phyloP scores from a whole-genome alignment of 1,140 invertebrate species.

The Cotesia typhae region DNA sequence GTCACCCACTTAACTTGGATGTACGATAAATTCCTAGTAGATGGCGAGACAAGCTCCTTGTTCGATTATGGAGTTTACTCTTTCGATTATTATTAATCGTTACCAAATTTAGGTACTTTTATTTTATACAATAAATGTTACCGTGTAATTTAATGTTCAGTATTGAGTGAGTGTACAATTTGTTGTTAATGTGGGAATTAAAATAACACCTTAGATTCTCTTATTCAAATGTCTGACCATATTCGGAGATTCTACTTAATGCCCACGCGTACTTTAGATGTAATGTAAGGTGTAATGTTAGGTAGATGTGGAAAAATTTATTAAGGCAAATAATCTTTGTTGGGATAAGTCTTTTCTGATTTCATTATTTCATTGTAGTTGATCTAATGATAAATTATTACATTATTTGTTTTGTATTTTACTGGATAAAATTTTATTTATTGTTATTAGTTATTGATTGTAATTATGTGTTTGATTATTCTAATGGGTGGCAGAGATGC shows the following conservation, averaged over 20 bases:
- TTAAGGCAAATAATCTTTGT: no score
- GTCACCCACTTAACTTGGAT: conserved; percentile 41
- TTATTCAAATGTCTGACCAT: conserved; percentile 18
- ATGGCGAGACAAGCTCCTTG: conserved; percentile 1
- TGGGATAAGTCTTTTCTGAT: no score
- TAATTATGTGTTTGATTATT: no score
- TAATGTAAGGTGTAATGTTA: not conserved
- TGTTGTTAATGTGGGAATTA: not conserved
- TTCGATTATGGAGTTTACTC: conserved; percentile 11
- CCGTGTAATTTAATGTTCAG: no score
- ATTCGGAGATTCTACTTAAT: not conserved
- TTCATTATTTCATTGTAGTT: no score
- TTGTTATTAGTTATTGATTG: no score
- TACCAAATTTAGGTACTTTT: no score
- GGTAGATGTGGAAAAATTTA: not conserved
- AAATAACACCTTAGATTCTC: not conserved
- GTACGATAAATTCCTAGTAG: conserved; percentile 18
- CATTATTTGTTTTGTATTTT: no score
- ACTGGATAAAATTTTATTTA: no score
- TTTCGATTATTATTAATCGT: not conserved
- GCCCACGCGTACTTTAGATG: not conserved
- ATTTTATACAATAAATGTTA: no score
- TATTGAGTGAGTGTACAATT: not conserved
- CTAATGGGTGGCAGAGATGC: no score
- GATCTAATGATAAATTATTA: no score